Percentiles rank a stretch among this genome's conserved stretches.
Evolutionary conservation across 1,140 invertebrate species (phyloP).

Genomic region (Lepidurus packardi): DNA sequence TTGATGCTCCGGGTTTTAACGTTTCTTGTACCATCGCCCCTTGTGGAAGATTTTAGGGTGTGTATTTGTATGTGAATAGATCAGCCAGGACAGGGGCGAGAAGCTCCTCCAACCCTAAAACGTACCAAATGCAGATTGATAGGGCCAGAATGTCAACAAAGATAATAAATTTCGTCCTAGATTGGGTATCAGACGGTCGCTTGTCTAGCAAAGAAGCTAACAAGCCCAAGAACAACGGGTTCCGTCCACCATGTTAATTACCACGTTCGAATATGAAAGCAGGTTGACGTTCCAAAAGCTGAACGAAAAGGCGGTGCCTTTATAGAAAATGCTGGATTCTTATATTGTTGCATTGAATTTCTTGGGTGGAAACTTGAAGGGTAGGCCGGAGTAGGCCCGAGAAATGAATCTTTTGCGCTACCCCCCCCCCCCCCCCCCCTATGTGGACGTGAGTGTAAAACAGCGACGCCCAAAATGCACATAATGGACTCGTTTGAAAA

Average conservation of each 20-base stretch:
- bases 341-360: background rate
- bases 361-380: slow-evolving; percentile 5
- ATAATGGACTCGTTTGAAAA: slow-evolving; percentile 11
- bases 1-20: background rate
- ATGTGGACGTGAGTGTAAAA: background rate
- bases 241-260: background rate
- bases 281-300: background rate
- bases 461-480: slow-evolving; percentile 7
- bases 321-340: background rate
- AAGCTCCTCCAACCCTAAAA: background rate
- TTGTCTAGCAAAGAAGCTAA: background rate
- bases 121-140: background rate
- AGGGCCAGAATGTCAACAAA: background rate
- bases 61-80: slow-evolving; percentile 3
- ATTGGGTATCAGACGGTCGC: background rate
- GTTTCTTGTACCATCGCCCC: background rate
- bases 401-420: background rate
- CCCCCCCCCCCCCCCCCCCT: background rate
- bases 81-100: background rate
- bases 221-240: slow-evolving; percentile 4
- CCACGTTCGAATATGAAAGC: background rate
- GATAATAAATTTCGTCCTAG: background rate
- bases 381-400: background rate
- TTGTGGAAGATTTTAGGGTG: background rate
- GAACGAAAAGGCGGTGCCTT: background rate